Conservation (phyloP, 1,140 invertebrate genomes). For the Capitella teleta region DNA sequence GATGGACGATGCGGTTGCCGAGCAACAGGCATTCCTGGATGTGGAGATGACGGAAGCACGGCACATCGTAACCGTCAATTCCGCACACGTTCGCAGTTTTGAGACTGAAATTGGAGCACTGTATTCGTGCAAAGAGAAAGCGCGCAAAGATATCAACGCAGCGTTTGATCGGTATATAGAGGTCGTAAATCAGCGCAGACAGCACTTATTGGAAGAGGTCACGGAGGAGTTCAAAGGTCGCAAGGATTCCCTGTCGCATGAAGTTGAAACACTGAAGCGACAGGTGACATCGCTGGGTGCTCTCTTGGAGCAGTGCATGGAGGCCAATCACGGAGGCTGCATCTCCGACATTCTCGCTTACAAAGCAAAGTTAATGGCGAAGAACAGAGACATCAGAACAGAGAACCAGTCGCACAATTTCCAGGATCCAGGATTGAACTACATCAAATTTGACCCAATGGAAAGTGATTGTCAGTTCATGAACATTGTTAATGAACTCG, state of each 20-base stretch:
- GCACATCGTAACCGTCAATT: neutral
- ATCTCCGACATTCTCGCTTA: constrained; percentile 8
- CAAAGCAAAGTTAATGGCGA: constrained; percentile 5
- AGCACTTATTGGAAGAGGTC: constrained; percentile 3
- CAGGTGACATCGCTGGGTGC: neutral
- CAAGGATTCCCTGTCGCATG: neutral
- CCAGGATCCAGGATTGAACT: neutral
- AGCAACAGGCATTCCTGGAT: constrained; percentile 1
- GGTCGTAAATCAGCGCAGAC: constrained; percentile 1
- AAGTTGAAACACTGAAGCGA: constrained; percentile 2
- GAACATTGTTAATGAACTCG: neutral
- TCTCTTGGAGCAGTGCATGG: constrained; percentile 5
- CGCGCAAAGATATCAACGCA: neutral
- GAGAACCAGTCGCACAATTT: neutral
- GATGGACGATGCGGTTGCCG: neutral
- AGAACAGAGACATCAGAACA: neutral
- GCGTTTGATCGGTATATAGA: constrained; percentile 7
- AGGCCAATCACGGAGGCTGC: constrained; percentile 3
- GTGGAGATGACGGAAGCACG: constrained; percentile 7
- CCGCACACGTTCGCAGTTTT: neutral
- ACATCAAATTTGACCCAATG: constrained; percentile 1
- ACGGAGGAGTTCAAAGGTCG: neutral
- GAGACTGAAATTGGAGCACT: constrained; percentile 1
- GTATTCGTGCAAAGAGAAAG: neutral
- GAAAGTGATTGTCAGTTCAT: neutral